A percentile compares a stretch with the other conserved stretches of the same genome.
Conservation (phyloP, 2,888 invertebrate genomes). For the Drosophila vallismaia region DNA sequence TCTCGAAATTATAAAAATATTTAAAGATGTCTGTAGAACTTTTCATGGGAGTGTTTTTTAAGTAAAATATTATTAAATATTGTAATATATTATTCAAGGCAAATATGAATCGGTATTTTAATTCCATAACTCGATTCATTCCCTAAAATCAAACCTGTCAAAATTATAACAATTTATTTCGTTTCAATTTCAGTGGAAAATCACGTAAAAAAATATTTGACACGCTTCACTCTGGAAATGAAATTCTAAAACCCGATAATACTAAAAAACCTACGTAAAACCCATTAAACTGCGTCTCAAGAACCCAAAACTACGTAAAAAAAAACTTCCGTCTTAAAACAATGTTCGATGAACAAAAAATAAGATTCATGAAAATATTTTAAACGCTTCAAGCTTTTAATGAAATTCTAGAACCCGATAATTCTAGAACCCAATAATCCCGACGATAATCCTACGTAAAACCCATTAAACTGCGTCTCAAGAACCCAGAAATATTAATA, state of each 20-base stretch:
- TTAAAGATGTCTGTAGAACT: no score
- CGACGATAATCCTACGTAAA: constrained; percentile 14
- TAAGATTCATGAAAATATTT: constrained; percentile 1
- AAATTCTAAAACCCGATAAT: constrained; percentile 14
- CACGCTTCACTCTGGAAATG: constrained; percentile 36
- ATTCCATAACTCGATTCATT: background rate
- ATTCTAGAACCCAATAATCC: constrained; percentile 9
- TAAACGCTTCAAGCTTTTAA: constrained; percentile 36
- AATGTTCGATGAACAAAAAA: constrained; percentile 14
- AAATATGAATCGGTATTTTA: no score
- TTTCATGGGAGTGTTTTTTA: no score
- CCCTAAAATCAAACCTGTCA: background rate
- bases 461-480: constrained; percentile 14
- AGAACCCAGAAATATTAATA: constrained; percentile 2
- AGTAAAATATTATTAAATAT: no score
- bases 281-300: constrained; percentile 15
- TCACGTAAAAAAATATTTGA: constrained; percentile 17
- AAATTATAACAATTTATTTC: background rate
- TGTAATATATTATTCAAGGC: no score
- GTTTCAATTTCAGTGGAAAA: background rate
- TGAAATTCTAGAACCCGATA: background rate
- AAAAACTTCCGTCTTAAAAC: constrained; percentile 11
- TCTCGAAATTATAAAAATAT: no score
- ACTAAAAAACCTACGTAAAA: constrained; percentile 17
- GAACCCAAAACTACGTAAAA: constrained; percentile 5